These are phyloP conservation scores for Myotis vivesi DNA, from an alignment of 2,797 vertebrate genomes.

Conservation along the genomic window DNA sequence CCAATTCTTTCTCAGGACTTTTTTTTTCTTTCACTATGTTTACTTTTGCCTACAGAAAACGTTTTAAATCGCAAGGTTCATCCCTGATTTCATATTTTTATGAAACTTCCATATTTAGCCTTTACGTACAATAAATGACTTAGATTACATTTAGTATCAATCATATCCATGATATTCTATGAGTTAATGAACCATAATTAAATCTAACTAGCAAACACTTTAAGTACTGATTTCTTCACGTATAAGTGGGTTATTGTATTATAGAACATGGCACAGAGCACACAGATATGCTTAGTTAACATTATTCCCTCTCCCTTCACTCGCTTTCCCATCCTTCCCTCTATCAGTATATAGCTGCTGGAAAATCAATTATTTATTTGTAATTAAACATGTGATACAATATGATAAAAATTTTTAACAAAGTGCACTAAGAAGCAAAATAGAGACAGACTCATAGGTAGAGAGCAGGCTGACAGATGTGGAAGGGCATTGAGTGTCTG, in stretches of 20 bases:
- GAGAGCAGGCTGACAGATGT: not conserved
- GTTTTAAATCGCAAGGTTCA: constrained; percentile 6
- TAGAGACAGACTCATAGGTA: not conserved
- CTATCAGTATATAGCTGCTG: not conserved
- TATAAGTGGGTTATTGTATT: not conserved
- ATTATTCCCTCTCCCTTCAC: not conserved
- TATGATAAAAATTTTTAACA: not conserved
- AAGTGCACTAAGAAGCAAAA: not conserved
- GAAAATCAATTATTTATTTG: not conserved
- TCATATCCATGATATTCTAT: constrained; percentile 19
- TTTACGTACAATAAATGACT: not conserved
- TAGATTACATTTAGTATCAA: not conserved
- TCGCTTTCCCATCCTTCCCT: not conserved
- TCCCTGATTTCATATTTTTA: not conserved
- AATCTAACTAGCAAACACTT: constrained; percentile 5
- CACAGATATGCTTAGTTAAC: not conserved
- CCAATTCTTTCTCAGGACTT: not conserved
- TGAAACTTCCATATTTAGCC: not conserved
- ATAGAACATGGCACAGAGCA: not conserved
- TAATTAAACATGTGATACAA: not conserved
- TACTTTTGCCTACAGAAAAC: not conserved
- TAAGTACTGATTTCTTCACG: not conserved
- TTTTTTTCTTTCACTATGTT: not conserved
- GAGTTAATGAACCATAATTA: constrained; percentile 1
- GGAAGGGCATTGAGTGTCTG: not conserved